Conservation (phyloP, 1,140 invertebrate species). For the Proctacanthus coquilletti region DNA sequence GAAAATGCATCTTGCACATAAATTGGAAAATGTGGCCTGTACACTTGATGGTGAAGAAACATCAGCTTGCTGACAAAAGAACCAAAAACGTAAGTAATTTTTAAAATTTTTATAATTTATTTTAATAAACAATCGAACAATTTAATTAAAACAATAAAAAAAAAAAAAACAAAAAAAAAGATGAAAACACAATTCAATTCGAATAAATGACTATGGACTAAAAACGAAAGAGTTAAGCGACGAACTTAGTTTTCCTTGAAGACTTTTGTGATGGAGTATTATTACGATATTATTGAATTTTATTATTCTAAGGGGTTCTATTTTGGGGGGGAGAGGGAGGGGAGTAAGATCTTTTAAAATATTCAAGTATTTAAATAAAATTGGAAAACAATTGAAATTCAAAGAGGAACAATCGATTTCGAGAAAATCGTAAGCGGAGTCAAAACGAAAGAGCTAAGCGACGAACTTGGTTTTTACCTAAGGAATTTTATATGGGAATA, state of each 20-base stretch:
- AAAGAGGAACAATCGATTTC: too few species aligned
- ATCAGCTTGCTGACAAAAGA: constrained; percentile 25
- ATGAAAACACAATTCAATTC: neutral
- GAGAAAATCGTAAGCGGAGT: too few species aligned
- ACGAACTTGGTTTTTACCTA: neutral
- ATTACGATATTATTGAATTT: too few species aligned
- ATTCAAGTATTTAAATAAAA: too few species aligned
- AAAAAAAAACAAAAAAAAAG: neutral
- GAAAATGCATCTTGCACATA: constrained; percentile 75
- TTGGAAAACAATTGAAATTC: too few species aligned
- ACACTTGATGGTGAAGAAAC: constrained; percentile 63
- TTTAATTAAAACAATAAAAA: neutral
- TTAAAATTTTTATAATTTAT: neutral
- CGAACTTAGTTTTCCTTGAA: neutral
- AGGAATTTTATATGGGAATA: neutral
- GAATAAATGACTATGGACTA: neutral
- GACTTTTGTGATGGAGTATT: neutral
- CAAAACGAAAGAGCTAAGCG: too few species aligned
- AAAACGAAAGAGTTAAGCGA: neutral
- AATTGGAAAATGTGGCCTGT: constrained; percentile 77
- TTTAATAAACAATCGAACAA: neutral
- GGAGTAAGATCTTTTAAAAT: too few species aligned
- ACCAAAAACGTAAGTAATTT: neutral
- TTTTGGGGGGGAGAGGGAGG: too few species aligned
- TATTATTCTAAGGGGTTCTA: too few species aligned